These are phyloP conservation scores for Hydropsyche tenuis DNA, from an alignment of 1,140 invertebrate species.

Conservation along the genomic window DNA sequence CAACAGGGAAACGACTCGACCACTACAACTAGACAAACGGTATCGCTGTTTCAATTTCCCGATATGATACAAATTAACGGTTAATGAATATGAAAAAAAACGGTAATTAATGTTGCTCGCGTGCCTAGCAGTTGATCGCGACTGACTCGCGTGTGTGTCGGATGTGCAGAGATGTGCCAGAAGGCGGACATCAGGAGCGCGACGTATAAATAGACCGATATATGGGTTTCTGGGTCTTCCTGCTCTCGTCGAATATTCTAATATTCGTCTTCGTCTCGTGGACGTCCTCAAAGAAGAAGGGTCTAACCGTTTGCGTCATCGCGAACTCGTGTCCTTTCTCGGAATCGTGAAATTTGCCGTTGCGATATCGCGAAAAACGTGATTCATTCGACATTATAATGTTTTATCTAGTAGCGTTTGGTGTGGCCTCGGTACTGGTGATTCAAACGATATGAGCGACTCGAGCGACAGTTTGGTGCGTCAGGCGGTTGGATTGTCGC, in stretches of 20 bases:
- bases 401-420: too few relatives aligned
- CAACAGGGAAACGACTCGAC: too few relatives aligned
- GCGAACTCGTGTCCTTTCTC: neutral
- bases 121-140: neutral
- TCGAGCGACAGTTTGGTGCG: too few relatives aligned
- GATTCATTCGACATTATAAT: too few relatives aligned
- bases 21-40: too few relatives aligned
- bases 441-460: too few relatives aligned
- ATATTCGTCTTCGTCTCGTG: neutral
- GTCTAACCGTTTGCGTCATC: neutral
- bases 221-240: conserved; percentile 40
- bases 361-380: neutral
- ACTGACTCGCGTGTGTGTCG: conserved; percentile 20
- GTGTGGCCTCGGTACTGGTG: too few relatives aligned
- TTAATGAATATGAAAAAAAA: too few relatives aligned
- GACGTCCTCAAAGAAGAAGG: neutral
- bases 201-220: conserved; percentile 39
- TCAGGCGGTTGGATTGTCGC: too few relatives aligned
- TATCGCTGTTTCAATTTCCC: too few relatives aligned
- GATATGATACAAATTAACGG: too few relatives aligned
- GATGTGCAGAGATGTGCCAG: conserved; percentile 32
- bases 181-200: conserved; percentile 31
- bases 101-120: neutral
- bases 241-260: conserved; percentile 7
- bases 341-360: neutral